A percentile compares a stretch with the other conserved stretches of the same genome.
phyloP scores from a whole-genome alignment of 2,888 invertebrate species.

The Pristionchus arcanus region DNA sequence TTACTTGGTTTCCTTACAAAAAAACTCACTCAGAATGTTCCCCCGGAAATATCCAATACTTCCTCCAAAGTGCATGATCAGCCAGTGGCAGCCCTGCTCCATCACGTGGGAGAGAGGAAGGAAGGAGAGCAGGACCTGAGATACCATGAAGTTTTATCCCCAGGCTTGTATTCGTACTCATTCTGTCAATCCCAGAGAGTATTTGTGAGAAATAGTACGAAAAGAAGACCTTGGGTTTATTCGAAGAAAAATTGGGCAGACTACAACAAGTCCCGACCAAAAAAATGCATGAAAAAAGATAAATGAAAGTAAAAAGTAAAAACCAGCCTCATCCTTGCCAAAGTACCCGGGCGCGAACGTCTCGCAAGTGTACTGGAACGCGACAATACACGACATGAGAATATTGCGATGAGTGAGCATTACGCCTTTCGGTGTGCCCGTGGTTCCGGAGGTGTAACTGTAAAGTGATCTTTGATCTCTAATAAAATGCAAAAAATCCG shows the following conservation, averaged over 20 bases:
- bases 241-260: too few species aligned
- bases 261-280: too few species aligned
- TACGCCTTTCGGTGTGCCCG: slow-evolving; percentile 96
- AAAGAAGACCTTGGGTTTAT: too few species aligned
- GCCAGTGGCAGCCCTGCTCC: slow-evolving; percentile 84
- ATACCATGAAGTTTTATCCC: too few species aligned
- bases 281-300: too few species aligned
- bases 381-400: slow-evolving; percentile 83
- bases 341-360: slow-evolving; percentile 66
- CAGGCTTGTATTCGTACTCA: too few species aligned
- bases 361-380: slow-evolving; percentile 65
- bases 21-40: slow-evolving; percentile 26
- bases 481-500: too few species aligned
- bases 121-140: slow-evolving; percentile 87
- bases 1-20: too few species aligned
- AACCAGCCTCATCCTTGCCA: slow-evolving; percentile 56
- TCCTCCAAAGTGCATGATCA: slow-evolving; percentile 84
- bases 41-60: slow-evolving; percentile 92
- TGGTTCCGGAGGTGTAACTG: slow-evolving; percentile 84
- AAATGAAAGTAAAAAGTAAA: too few species aligned
- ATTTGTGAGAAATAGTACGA: too few species aligned
- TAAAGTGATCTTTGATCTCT: slow-evolving; percentile 58
- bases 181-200: too few species aligned
- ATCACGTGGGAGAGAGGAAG: slow-evolving; percentile 97
- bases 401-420: slow-evolving; percentile 89